Evolutionary conservation across 2,888 invertebrate genomes (phyloP), one percentile per base, ranked within the genome.

Genomic region (Drosophila robusta): DNA sequence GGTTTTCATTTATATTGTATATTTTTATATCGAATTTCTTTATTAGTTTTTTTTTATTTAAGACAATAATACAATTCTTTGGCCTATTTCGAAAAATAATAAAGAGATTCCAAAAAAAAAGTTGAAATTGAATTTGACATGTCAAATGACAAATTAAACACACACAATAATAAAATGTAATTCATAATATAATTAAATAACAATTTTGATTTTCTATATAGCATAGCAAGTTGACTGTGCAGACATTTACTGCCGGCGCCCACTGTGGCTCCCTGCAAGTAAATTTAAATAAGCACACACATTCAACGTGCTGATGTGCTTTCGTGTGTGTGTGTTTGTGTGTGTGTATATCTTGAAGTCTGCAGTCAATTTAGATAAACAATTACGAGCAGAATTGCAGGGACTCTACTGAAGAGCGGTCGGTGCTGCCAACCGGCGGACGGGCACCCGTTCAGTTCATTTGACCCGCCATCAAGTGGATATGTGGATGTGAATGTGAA

Each of bases 351-450:
- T 57, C 52, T 67, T 73, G 32, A 60, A 52, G 86, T 80, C 80
- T 83, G 80, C 83, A 80, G 80, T 80, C 80, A 80, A 80, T 80
- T 80, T 82, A 82, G 81, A 82, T 82, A 86, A 87, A 86, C 82
- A 82, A 83, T 82, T 86, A 87, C 87, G 87, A 60, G 82, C 78
- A 66, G 70, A 86, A 86, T 82, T 83, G 74, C 78, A 69, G 70
- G 50, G 45, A 41, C 38, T 51, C 44, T 42, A n/a, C 41, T 52
- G 52, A 52, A 52, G 52, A 52, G 52, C 50, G 38, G 11, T 51
- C 24, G 52, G 41, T n/a, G 52, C 52, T 22, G 29, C 26, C 26
- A 29, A 29, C 26, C 26, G 26, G 26, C 29, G 29, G 3, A 29
- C 14, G 42, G 63, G 56, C 70, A 77, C 39, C 51, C 77, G 84